Conservation (phyloP, 2,113 vertebrate genomes). For the Mobula birostris region DNA sequence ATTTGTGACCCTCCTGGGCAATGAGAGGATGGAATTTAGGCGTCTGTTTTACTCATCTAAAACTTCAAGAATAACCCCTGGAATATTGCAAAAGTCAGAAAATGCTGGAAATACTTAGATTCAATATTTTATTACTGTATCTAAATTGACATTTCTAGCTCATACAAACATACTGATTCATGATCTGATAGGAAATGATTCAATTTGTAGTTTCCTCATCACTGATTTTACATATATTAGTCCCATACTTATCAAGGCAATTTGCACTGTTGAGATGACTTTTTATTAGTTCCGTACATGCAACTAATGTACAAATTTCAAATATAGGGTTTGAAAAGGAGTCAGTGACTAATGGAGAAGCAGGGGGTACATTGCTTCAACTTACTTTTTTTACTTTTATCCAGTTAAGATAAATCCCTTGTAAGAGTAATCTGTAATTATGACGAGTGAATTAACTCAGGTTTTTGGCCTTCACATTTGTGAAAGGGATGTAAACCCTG, state of each 20-base stretch:
- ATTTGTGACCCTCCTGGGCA: too few relatives aligned
- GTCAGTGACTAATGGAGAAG: background rate
- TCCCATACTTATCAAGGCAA: background rate
- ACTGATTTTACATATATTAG: background rate
- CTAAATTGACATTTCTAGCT: background rate
- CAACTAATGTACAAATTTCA: background rate
- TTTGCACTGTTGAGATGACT: background rate
- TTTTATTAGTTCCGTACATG: background rate
- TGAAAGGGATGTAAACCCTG: background rate
- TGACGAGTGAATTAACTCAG: background rate
- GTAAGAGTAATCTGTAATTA: background rate
- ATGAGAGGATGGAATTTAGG: too few relatives aligned
- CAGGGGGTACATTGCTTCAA: background rate
- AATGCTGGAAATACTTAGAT: background rate
- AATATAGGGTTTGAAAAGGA: background rate
- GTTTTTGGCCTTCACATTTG: background rate
- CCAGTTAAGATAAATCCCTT: background rate
- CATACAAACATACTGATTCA: background rate
- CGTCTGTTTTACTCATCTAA: background rate
- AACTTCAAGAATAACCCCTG: background rate
- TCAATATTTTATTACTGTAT: background rate
- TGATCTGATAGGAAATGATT: background rate
- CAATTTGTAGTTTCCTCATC: background rate
- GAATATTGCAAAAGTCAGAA: too few relatives aligned
- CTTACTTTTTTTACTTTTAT: background rate